phyloP scores from a whole-genome alignment of 2,888 invertebrate species.

The Zygaena filipendulae region DNA sequence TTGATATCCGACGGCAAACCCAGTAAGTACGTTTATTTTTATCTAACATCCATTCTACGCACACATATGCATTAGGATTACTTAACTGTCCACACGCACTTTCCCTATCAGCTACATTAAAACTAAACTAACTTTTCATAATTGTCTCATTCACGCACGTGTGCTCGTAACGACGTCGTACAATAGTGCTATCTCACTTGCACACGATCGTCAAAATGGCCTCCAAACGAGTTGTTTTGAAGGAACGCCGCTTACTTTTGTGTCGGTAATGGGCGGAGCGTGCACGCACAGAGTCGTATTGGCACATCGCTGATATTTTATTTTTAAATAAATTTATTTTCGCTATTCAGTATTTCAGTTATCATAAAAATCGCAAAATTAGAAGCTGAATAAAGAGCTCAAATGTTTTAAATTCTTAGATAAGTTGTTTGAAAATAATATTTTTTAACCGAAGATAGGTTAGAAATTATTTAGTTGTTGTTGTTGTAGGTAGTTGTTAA shows the following conservation, averaged over 20 bases:
- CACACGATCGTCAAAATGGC: conserved; percentile 65
- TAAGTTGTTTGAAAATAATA: too few species aligned
- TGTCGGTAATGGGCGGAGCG: conserved; percentile 67
- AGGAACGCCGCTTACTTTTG: conserved; percentile 67
- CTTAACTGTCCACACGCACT: conserved; percentile 40
- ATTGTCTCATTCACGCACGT: conserved; percentile 63
- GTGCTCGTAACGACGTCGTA: conserved; percentile 30
- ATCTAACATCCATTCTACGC: too few species aligned
- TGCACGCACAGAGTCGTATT: conserved; percentile 49
- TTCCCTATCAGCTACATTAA: conserved; percentile 45
- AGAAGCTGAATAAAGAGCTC: too few species aligned
- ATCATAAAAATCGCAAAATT: too few species aligned
- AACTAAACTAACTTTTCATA: conserved; percentile 65
- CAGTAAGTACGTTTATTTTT: too few species aligned
- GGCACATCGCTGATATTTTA: conserved; percentile 11
- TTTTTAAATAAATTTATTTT: background rate
- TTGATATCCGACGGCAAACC: too few species aligned
- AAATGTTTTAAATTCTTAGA: too few species aligned
- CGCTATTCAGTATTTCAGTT: too few species aligned
- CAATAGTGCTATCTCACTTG: conserved; percentile 42
- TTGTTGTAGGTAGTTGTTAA: too few species aligned
- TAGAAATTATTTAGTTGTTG: too few species aligned
- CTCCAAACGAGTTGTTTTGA: conserved; percentile 69
- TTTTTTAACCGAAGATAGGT: too few species aligned
- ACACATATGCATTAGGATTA: too few species aligned